These are phyloP conservation scores for Eurytoma californica DNA, from an alignment of 2,888 invertebrate genomes.

Conservation along the genomic window DNA sequence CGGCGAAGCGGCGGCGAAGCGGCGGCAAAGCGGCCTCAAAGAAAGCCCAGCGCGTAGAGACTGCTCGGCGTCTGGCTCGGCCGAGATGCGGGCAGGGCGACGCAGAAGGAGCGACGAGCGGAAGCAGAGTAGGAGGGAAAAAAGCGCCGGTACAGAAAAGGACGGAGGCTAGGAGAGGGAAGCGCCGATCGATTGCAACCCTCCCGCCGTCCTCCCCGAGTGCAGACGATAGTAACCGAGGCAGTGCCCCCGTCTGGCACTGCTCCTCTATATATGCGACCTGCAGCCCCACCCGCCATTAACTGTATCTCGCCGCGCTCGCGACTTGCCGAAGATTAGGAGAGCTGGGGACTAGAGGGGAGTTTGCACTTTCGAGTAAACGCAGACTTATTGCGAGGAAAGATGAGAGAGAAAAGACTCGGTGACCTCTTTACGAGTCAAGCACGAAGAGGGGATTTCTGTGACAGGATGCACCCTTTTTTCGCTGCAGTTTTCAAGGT, in stretches of 20 bases:
- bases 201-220: conserved; percentile 56
- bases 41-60: conserved; percentile 49
- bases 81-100: conserved; percentile 33
- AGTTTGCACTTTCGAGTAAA: too few relatives aligned
- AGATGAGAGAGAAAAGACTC: not conserved
- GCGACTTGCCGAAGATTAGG: too few relatives aligned
- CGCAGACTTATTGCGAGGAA: not conserved
- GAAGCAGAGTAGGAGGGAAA: not conserved
- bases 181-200: conserved; percentile 60
- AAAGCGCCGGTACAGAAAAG: not conserved
- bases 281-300: conserved; percentile 35
- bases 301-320: conserved; percentile 30
- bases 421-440: not conserved
- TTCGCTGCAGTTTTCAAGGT: too few relatives aligned
- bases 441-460: not conserved
- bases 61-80: conserved; percentile 59
- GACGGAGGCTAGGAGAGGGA: conserved; percentile 17
- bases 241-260: conserved; percentile 62
- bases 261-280: conserved; percentile 51
- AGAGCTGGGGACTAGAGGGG: too few relatives aligned
- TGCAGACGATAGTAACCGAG: conserved; percentile 60
- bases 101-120: conserved; percentile 14
- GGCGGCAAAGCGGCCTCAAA: too few relatives aligned
- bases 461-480: not conserved
- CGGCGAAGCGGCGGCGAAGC: too few relatives aligned